Base-by-base conservation (phyloP, 2,797 vertebrate species). In the Nyctibius grandis region DNA sequence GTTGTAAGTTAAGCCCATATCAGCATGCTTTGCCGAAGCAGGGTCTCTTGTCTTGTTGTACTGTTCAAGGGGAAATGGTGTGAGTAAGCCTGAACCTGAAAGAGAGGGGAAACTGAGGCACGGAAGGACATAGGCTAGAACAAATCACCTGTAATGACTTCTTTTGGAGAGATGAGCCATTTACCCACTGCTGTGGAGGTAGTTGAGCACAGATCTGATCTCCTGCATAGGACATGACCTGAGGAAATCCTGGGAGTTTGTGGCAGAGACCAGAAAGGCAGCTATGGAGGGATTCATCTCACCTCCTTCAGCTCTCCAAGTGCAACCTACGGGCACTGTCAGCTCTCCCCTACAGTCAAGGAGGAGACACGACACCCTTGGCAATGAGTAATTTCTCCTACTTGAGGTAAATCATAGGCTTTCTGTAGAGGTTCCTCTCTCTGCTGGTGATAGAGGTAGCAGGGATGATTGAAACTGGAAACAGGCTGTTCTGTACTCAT, bases 131-230 rank as follows among this genome's bases (percentile, higher is more conserved):
- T 3, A 18, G 56, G 6, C 38, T 51, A 44, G 36, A 60, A 45
- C 17, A 9, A 51, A 34, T 2, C 40, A 31, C 34, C 9, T 0
- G 0, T 25, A 25, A 63, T 31, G 16, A 17, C 51, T 48, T 64
- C 4, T 51, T 3, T 21, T 33, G 48, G 25, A 79, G 26, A n/a
- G 14, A 29, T n/a, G 45, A 60, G 5, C 22, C 4, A 6, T 12
- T 74, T 33, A 13, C 38, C 11, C 44, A 64, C 4, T 36, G 38
- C 67, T 53, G 9, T 23, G 63, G 40, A 23, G 56, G 50, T 12
- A 38, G 26, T 5, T 17, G 25, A 47, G 57, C 44, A 73, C 18
- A 68, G 38, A 23, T 47, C 78, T 53, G 9, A 22, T 22, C 12
- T 54, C 22, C 19, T 51, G 50, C 18, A 22, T 20, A 57, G 29